Base-by-base conservation (phyloP, 2,113 vertebrate species). In the Seriola aureovittata region DNA sequence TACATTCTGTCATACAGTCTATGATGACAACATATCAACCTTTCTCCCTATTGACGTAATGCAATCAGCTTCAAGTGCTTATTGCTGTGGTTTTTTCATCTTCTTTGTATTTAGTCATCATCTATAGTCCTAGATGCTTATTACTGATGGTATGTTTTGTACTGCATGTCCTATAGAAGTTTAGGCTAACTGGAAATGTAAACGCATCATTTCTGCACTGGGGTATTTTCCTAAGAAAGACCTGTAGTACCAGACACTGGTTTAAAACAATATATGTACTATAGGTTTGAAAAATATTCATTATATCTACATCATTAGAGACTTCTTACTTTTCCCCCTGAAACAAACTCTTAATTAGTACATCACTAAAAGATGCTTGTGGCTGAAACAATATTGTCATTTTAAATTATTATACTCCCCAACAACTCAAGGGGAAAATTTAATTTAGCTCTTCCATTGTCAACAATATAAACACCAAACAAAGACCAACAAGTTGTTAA, bases 191-290 rank as follows among this genome's bases (percentile, higher is more conserved):
- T n/a, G 25, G 69, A 55, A 62, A 78, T 64, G 57, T 64, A 60
- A 84, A 79, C 70, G 64, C 70, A 48, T 69, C 46, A 55, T 0
- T 7, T 52, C 57, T 73, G 70, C 46, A 74, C 9, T 1, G 4
- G 16, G 16, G 54, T 10, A 21, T 42, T 63, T 69, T 29, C 54
- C 40, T 0, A n/a, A n/a, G n/a, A 65, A n/a, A n/a, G n/a, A 65
- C 23, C 16, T 34, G 5, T 8, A 69, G 38, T 3, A 9, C 0
- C 63, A 64, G 32, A 48, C 21, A 23, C 52, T 21, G 23, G 8
- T n/a, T n/a, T 54, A n/a, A n/a, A 54, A 10, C 9, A 54, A 54
- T n/a, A 23, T 4, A 9, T 10, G 21, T 6, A 62, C n/a, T 8
- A 32, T 36, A 74, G 1, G 21, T 62, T n/a, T 68, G 8, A 36